These are phyloP conservation scores for Dorcus hopei DNA, from an alignment of 2,888 invertebrate genomes.

Conservation along the genomic window DNA sequence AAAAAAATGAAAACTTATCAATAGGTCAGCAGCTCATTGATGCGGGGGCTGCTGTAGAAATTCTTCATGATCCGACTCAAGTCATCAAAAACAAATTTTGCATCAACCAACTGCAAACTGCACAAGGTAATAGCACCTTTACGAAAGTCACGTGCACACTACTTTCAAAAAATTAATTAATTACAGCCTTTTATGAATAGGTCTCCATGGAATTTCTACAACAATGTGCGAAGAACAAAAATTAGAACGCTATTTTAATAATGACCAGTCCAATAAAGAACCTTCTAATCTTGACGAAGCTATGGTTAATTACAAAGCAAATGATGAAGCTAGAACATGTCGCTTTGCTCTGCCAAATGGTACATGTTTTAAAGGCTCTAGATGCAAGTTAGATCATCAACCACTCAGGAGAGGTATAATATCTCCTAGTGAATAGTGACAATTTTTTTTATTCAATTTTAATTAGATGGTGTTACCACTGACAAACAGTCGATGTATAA, in stretches of 20 bases:
- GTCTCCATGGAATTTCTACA: constrained; percentile 5
- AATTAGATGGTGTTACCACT: constrained; percentile 10
- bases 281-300: constrained; percentile 11
- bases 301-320: constrained; percentile 8
- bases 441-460: neutral
- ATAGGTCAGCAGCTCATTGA: constrained; percentile 6
- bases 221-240: constrained; percentile 8
- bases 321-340: constrained; percentile 14
- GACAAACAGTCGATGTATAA: constrained; percentile 7
- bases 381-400: constrained; percentile 9
- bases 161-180: neutral
- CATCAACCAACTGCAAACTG: constrained; percentile 7
- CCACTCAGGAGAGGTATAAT: constrained; percentile 7
- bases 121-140: constrained; percentile 7
- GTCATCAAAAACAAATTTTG: constrained; percentile 3
- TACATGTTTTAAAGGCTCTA: constrained; percentile 9
- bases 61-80: neutral
- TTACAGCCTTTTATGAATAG: neutral
- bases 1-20: neutral
- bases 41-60: constrained; percentile 8
- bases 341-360: constrained; percentile 1
- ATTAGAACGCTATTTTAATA: constrained; percentile 5
- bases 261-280: neutral
- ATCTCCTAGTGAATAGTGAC: too few species aligned
- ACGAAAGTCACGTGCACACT: neutral